Conservation (phyloP, 2,888 invertebrate genomes). For the Drosophila buzzatii region DNA sequence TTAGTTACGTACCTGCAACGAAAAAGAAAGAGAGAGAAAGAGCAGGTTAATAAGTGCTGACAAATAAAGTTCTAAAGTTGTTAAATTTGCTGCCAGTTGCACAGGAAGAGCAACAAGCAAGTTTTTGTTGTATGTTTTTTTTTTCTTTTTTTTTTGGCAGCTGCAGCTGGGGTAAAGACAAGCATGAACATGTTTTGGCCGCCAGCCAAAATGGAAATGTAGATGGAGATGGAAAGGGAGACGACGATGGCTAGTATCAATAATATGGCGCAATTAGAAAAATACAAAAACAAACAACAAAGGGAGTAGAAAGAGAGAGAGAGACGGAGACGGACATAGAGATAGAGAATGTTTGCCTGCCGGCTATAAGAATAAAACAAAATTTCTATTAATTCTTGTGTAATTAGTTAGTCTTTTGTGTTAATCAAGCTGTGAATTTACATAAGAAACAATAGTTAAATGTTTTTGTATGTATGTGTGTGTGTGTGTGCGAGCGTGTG, state of each 20-base stretch:
- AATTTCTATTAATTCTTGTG: slow-evolving; percentile 31
- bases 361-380: slow-evolving; percentile 4
- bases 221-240: slow-evolving; percentile 22
- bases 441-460: slow-evolving; percentile 43
- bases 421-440: slow-evolving; percentile 49
- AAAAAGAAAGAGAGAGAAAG: slow-evolving; percentile 26
- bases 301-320: background rate
- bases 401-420: slow-evolving; percentile 53
- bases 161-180: slow-evolving; percentile 18
- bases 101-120: slow-evolving; percentile 52
- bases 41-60: slow-evolving; percentile 44
- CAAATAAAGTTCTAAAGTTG: slow-evolving; percentile 65
- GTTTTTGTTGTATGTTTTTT: slow-evolving; percentile 16
- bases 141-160: slow-evolving; percentile 14
- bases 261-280: slow-evolving; percentile 66
- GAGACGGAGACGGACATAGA: background rate
- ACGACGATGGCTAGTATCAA: slow-evolving; percentile 56
- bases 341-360: slow-evolving; percentile 7
- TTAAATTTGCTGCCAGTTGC: slow-evolving; percentile 44
- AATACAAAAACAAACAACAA: slow-evolving; percentile 29
- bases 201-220: slow-evolving; percentile 50
- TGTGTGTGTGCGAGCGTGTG: slow-evolving; percentile 2
- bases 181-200: slow-evolving; percentile 57
- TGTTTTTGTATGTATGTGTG: background rate
- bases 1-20: slow-evolving; percentile 45